A percentile compares a stretch with the other conserved stretches of the same genome.
Conservation (phyloP, 1,140 invertebrate species). For the Lepidurus couesii region DNA sequence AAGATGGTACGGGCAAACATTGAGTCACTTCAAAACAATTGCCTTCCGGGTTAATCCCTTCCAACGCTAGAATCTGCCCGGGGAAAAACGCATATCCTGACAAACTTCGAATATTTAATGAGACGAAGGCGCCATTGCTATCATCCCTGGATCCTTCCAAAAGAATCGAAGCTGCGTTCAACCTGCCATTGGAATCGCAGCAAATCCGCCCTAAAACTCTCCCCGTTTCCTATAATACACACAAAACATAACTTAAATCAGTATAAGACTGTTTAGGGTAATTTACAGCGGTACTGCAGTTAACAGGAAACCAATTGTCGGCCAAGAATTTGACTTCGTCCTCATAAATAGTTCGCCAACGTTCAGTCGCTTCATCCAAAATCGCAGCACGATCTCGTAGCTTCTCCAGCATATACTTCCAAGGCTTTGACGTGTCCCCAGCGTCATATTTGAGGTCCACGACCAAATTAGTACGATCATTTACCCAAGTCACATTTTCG, state of each 20-base stretch:
- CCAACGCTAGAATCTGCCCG: slow-evolving; percentile 71
- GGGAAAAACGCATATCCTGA: slow-evolving; percentile 71
- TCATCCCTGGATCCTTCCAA: slow-evolving; percentile 54
- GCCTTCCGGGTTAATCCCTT: slow-evolving; percentile 63
- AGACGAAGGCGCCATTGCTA: slow-evolving; percentile 44
- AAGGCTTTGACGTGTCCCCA: slow-evolving; percentile 36
- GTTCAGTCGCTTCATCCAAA: slow-evolving; percentile 42
- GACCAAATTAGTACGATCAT: slow-evolving; percentile 3
- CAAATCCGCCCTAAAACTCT: slow-evolving; percentile 59
- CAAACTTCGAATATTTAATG: slow-evolving; percentile 57
- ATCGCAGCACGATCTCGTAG: slow-evolving; percentile 46
- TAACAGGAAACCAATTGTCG: slow-evolving; percentile 17
- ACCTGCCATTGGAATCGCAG: slow-evolving; percentile 62
- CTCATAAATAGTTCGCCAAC: slow-evolving; percentile 24
- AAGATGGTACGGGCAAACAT: slow-evolving; percentile 30
- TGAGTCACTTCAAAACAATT: slow-evolving; percentile 41
- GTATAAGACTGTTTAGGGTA: not conserved
- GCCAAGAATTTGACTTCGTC: not conserved
- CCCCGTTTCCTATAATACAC: slow-evolving; percentile 42
- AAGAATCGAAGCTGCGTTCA: slow-evolving; percentile 61
- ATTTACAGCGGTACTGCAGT: slow-evolving; percentile 6
- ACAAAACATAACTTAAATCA: not conserved
- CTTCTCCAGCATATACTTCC: slow-evolving; percentile 54
- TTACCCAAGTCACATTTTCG: slow-evolving; percentile 38
- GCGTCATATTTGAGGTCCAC: slow-evolving; percentile 23